These are phyloP conservation scores for Plecotus auritus DNA, from an alignment of 2,113 vertebrate genomes.

Conservation along the genomic window DNA sequence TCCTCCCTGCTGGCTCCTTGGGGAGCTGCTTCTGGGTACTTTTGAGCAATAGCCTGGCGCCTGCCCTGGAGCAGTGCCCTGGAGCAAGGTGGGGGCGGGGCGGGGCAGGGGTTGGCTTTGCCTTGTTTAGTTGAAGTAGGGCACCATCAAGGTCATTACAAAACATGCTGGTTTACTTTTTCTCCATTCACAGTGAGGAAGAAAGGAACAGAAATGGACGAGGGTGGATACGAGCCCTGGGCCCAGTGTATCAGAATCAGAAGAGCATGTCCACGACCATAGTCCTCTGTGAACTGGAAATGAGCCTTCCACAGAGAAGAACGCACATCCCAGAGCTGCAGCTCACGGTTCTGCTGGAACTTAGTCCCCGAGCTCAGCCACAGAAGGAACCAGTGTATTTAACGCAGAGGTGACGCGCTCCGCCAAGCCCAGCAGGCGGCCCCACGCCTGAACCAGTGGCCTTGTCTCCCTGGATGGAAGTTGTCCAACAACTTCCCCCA, in stretches of 20 bases:
- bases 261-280: neutral
- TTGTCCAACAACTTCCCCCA: neutral
- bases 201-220: neutral
- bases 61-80: too few relatives aligned
- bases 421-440: accelerated
- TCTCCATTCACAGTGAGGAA: neutral
- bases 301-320: accelerated
- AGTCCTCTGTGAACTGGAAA: neutral
- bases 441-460: neutral
- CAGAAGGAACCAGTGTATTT: neutral
- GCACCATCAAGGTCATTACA: neutral
- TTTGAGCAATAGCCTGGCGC: neutral
- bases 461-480: neutral
- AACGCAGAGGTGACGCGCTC: neutral
- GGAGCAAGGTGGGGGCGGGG: neutral
- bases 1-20: neutral
- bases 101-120: neutral
- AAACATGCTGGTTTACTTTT: neutral
- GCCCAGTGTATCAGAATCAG: neutral
- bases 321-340: neutral
- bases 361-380: neutral
- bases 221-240: accelerated
- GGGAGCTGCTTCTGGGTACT: neutral
- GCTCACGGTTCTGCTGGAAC: neutral
- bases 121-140: neutral